Percentiles rank a stretch among this genome's conserved stretches.
These are phyloP conservation scores for Eilema griseolum DNA, from an alignment of 2,888 invertebrate species.

Conservation along the genomic window DNA sequence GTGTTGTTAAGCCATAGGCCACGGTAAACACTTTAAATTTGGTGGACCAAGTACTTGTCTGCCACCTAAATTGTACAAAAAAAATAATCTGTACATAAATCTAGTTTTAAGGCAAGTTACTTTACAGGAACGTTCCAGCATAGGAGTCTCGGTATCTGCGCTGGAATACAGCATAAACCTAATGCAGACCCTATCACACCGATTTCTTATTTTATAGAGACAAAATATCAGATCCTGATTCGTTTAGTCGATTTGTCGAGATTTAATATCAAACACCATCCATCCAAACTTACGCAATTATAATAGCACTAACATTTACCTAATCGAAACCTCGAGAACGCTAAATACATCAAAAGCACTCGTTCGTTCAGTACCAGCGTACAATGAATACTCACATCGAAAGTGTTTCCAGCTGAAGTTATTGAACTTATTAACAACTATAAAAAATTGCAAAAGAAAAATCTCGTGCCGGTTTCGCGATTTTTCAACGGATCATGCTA, in stretches of 20 bases:
- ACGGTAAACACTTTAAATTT: too few relatives aligned
- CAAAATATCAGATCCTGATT: not conserved
- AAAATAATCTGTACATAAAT: too few relatives aligned
- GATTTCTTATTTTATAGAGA: too few relatives aligned
- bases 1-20: too few relatives aligned
- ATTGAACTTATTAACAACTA: constrained; percentile 8
- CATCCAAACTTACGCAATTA: not conserved
- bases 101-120: too few relatives aligned
- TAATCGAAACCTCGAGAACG: constrained; percentile 64
- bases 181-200: too few relatives aligned
- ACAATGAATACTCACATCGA: constrained; percentile 16
- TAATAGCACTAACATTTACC: constrained; percentile 43
- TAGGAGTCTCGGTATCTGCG: too few relatives aligned
- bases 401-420: constrained; percentile 18
- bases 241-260: not conserved
- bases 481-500: constrained; percentile 25
- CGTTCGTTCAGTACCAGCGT: constrained; percentile 30
- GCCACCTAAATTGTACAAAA: too few relatives aligned
- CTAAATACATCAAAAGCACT: constrained; percentile 57
- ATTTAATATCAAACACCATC: not conserved
- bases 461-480: constrained; percentile 10
- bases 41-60: too few relatives aligned
- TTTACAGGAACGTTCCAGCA: too few relatives aligned
- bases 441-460: constrained; percentile 13
- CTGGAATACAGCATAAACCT: too few relatives aligned